A percentile compares a stretch with the other conserved stretches of the same genome.
These are phyloP conservation scores for Oryzias celebensis DNA, from an alignment of 2,113 vertebrate genomes.

Conservation along the genomic window DNA sequence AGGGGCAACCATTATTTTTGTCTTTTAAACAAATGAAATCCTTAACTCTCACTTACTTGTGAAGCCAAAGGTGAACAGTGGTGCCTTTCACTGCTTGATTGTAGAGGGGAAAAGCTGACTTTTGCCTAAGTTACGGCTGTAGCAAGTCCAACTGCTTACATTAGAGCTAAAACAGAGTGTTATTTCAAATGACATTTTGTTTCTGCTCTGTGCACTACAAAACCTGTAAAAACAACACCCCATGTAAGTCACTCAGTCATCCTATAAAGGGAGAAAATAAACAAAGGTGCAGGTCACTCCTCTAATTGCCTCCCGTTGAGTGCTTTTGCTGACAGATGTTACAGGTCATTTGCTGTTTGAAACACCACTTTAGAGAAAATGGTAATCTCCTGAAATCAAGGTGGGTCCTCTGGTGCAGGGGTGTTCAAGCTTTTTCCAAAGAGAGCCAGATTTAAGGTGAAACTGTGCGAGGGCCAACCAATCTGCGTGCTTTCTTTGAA, in stretches of 20 bases:
- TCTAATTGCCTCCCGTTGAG: constrained; percentile 49
- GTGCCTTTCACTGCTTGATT: not conserved
- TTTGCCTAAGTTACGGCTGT: constrained; percentile 11
- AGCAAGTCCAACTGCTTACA: constrained; percentile 9
- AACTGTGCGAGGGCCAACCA: no score
- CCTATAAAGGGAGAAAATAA: constrained; percentile 55
- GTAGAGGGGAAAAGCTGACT: not conserved
- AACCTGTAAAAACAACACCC: constrained; percentile 40
- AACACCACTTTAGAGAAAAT: constrained; percentile 6
- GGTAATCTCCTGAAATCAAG: constrained; percentile 22
- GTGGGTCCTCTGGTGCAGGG: not conserved
- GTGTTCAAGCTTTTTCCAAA: no score
- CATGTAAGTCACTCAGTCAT: constrained; percentile 48
- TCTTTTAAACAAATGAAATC: constrained; percentile 13
- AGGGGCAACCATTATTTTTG: not conserved
- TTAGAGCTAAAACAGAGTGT: constrained; percentile 10
- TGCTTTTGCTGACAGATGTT: constrained; percentile 57
- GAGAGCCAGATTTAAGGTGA: no score
- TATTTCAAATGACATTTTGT: constrained; percentile 23
- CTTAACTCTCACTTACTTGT: not conserved
- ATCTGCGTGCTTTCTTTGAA: no score
- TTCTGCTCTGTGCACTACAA: constrained; percentile 47
- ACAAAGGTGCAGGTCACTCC: constrained; percentile 43
- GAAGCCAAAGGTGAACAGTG: constrained; percentile 10
- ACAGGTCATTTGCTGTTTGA: constrained; percentile 51